Conservation (phyloP, 2,888 invertebrate species). For the Ectropis crepuscularia region DNA sequence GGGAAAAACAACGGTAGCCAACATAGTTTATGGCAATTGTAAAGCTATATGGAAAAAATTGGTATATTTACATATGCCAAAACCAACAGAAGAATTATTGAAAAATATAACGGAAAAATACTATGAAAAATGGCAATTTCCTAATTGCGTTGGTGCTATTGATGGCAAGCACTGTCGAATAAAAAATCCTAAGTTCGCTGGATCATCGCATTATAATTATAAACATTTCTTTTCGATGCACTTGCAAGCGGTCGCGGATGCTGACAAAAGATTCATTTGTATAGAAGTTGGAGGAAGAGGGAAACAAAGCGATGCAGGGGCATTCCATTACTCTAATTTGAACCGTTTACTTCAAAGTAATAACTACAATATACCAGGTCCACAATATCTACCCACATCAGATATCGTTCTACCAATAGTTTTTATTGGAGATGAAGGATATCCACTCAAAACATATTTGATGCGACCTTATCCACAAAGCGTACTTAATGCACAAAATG, state of each 20-base stretch:
- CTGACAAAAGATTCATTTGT: slow-evolving; percentile 33
- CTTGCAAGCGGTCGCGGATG: slow-evolving; percentile 40
- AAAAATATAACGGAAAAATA: slow-evolving; percentile 36
- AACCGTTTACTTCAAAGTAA: slow-evolving; percentile 28
- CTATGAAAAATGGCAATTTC: slow-evolving; percentile 41
- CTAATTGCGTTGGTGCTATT: slow-evolving; percentile 36
- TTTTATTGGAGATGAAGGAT: slow-evolving; percentile 37
- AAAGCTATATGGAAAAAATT: slow-evolving; percentile 40
- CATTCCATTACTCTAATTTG: slow-evolving; percentile 41
- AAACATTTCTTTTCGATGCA: slow-evolving; percentile 36
- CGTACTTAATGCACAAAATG: slow-evolving; percentile 25
- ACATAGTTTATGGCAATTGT: slow-evolving; percentile 31
- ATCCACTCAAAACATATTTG: slow-evolving; percentile 39
- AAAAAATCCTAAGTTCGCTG: slow-evolving; percentile 31
- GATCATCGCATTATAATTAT: slow-evolving; percentile 35
- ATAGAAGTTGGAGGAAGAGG: slow-evolving; percentile 39
- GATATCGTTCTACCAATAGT: slow-evolving; percentile 35
- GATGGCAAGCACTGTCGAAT: slow-evolving; percentile 41
- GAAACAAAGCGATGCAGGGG: slow-evolving; percentile 42
- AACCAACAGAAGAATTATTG: slow-evolving; percentile 7
- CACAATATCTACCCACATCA: slow-evolving; percentile 24
- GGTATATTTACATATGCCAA: slow-evolving; percentile 2
- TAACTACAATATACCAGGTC: background rate
- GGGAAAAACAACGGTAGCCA: slow-evolving; percentile 34
- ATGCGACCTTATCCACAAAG: slow-evolving; percentile 38